Evolutionary conservation across 2,888 invertebrate species (phyloP).

Genomic region (Mimas tiliae): DNA sequence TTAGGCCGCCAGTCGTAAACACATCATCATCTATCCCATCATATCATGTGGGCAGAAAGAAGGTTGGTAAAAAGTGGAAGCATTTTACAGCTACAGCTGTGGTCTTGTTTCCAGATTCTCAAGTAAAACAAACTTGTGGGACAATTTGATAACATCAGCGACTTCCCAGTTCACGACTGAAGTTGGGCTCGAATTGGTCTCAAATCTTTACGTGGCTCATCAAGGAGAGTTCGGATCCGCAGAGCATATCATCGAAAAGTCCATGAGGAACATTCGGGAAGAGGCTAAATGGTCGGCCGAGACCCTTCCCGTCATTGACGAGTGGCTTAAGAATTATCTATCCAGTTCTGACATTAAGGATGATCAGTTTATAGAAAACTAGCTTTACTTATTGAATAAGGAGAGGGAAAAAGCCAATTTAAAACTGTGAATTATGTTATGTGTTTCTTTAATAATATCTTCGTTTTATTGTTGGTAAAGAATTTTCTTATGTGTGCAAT

Average conservation of each 20-base stretch:
- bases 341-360: slow-evolving; percentile 52
- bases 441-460: neutral
- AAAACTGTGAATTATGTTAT: slow-evolving; percentile 2
- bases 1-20: no score
- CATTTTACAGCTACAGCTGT: neutral
- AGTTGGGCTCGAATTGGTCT: slow-evolving; percentile 89
- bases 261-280: slow-evolving; percentile 89
- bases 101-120: slow-evolving; percentile 79
- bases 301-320: slow-evolving; percentile 89
- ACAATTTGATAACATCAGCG: slow-evolving; percentile 89
- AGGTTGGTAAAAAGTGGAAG: neutral
- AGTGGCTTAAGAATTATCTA: slow-evolving; percentile 86
- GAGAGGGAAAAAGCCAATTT: slow-evolving; percentile 13
- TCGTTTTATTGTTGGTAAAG: neutral
- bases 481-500: no score
- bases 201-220: slow-evolving; percentile 86
- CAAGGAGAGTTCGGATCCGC: slow-evolving; percentile 89
- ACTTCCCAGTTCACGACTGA: slow-evolving; percentile 91
- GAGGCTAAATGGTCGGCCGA: slow-evolving; percentile 91
- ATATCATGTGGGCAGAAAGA: no score
- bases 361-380: slow-evolving; percentile 46
- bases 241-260: slow-evolving; percentile 89
- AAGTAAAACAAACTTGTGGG: slow-evolving; percentile 90
- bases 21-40: no score
- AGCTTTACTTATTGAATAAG: slow-evolving; percentile 30